These are phyloP conservation scores for Drosophila multiciliata DNA, from an alignment of 2,888 invertebrate genomes.

Conservation along the genomic window DNA sequence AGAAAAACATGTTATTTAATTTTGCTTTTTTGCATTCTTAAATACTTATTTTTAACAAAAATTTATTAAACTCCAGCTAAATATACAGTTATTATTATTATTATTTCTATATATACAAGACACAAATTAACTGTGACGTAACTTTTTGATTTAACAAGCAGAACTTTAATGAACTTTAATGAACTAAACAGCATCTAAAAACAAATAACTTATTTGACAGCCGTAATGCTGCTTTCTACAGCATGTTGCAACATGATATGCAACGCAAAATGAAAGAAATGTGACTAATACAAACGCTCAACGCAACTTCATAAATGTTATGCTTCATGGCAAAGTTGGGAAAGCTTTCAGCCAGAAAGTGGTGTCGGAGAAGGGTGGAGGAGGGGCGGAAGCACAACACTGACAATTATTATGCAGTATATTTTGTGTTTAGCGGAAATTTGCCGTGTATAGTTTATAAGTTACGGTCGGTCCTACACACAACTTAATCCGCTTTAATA, in stretches of 20 bases:
- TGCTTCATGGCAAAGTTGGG: slow-evolving; percentile 45
- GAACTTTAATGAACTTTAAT: background rate
- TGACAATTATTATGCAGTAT: slow-evolving; percentile 58
- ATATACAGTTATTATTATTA: background rate
- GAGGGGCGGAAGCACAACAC: slow-evolving; percentile 26
- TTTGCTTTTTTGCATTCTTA: background rate
- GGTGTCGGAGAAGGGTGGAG: background rate
- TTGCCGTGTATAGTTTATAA: slow-evolving; percentile 59
- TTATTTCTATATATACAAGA: background rate
- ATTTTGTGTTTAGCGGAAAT: slow-evolving; percentile 50
- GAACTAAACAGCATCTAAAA: slow-evolving; percentile 5
- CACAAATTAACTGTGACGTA: background rate
- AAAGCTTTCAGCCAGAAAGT: slow-evolving; percentile 56
- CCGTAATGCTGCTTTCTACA: background rate
- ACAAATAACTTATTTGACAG: slow-evolving; percentile 12
- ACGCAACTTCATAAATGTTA: slow-evolving; percentile 52
- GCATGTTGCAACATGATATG: slow-evolving; percentile 3
- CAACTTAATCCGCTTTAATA: slow-evolving; percentile 65
- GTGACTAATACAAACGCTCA: slow-evolving; percentile 6
- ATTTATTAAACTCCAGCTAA: background rate
- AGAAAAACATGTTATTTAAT: background rate
- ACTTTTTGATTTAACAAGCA: background rate
- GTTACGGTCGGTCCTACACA: slow-evolving; percentile 57
- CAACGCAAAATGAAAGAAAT: slow-evolving; percentile 26
- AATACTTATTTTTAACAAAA: background rate